These are phyloP conservation scores for Artibeus jamaicensis DNA, from an alignment of 2,797 vertebrate genomes.

Conservation along the genomic window DNA sequence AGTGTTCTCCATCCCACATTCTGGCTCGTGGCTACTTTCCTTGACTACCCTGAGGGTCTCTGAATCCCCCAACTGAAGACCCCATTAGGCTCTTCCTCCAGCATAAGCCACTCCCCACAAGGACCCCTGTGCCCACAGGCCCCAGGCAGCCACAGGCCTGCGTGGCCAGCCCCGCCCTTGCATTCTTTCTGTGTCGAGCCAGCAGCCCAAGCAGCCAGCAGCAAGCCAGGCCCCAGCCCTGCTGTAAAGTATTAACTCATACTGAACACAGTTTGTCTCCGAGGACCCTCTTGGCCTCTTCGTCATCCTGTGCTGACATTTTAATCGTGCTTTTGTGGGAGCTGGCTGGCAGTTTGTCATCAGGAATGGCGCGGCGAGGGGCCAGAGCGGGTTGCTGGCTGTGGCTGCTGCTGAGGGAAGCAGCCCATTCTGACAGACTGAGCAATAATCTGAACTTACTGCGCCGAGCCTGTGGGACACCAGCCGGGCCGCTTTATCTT, in stretches of 20 bases:
- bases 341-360: slow-evolving; percentile 90
- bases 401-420: slow-evolving; percentile 86
- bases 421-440: slow-evolving; percentile 89
- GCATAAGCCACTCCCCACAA: neutral
- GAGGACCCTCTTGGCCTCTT: slow-evolving; percentile 88
- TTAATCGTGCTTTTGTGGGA: slow-evolving; percentile 93
- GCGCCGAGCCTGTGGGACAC: slow-evolving; percentile 90
- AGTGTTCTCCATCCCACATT: neutral
- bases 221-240: slow-evolving; percentile 79
- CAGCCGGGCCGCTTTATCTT: slow-evolving; percentile 94
- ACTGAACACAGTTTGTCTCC: slow-evolving; percentile 88
- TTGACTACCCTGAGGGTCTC: neutral
- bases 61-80: neutral
- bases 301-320: slow-evolving; percentile 90
- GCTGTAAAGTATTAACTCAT: slow-evolving; percentile 90
- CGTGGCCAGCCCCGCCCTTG: slow-evolving; percentile 71
- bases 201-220: slow-evolving; percentile 66
- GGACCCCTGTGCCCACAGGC: fast-evolving
- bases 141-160: neutral
- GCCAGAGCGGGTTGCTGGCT: slow-evolving; percentile 85
- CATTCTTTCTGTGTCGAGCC: slow-evolving; percentile 68
- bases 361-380: slow-evolving; percentile 87
- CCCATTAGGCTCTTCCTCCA: neutral
- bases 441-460: slow-evolving; percentile 95
- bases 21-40: fast-evolving